Percentiles rank a stretch among this genome's conserved stretches.
These are phyloP conservation scores for Xestia ashworthii DNA, from an alignment of 2,888 invertebrate species.

Conservation along the genomic window DNA sequence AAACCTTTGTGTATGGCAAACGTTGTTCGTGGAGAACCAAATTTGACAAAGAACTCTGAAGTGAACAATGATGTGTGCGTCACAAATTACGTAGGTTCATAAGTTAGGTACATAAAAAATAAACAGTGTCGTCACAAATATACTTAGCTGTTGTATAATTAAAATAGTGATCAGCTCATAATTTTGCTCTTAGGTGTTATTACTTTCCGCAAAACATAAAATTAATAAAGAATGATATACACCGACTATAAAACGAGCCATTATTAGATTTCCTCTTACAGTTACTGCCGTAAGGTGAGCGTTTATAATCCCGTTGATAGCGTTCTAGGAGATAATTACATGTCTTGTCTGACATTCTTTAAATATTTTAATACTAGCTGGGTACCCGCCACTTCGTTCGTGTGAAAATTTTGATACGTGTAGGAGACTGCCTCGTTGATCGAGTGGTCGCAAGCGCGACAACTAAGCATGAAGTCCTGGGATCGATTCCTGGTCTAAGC, in stretches of 20 bases:
- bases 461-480: no score
- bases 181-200: constrained; percentile 53
- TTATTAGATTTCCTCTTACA: constrained; percentile 64
- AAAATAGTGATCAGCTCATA: constrained; percentile 47
- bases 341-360: constrained; percentile 21
- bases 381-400: no score
- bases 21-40: constrained; percentile 20
- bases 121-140: constrained; percentile 18
- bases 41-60: constrained; percentile 28
- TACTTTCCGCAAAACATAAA: constrained; percentile 55
- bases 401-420: no score
- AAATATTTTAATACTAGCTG: constrained; percentile 18
- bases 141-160: constrained; percentile 23
- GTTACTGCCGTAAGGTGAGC: constrained; percentile 51
- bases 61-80: constrained; percentile 21
- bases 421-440: no score
- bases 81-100: constrained; percentile 24
- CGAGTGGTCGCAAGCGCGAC: no score
- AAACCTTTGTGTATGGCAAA: neutral
- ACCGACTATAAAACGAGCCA: constrained; percentile 59
- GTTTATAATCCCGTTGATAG: constrained; percentile 48
- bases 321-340: constrained; percentile 40
- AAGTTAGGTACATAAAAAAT: constrained; percentile 13
- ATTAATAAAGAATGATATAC: constrained; percentile 67
- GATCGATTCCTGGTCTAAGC: no score